Conservation (phyloP, 2,113 vertebrate species). For the Numida meleagris region DNA sequence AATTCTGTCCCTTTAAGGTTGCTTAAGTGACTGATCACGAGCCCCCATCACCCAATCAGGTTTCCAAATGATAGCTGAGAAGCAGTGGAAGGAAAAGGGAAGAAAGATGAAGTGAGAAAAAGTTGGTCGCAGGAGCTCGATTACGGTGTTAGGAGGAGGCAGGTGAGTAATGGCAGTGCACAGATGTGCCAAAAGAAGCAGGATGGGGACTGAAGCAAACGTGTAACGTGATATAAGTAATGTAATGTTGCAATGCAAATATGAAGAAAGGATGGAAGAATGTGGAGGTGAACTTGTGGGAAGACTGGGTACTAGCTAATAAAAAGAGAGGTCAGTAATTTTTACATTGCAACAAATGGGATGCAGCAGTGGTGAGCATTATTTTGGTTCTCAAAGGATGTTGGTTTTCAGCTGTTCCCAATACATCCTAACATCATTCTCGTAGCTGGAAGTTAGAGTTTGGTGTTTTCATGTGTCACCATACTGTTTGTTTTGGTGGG, state of each 20-base stretch:
- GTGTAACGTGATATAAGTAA: not conserved
- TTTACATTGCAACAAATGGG: not conserved
- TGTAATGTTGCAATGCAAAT: not conserved
- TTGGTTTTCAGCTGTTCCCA: not conserved
- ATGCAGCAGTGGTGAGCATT: rapidly evolving
- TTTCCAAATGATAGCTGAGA: not conserved
- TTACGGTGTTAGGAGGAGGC: rapidly evolving
- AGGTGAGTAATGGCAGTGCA: not conserved
- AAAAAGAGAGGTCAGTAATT: not conserved
- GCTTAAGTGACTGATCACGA: not conserved
- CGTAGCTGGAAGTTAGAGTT: not conserved
- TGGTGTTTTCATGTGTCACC: not conserved
- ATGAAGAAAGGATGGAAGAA: not conserved
- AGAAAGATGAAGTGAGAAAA: not conserved
- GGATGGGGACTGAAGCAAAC: not conserved
- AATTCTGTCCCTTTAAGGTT: conserved; percentile 30
- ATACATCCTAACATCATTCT: not conserved
- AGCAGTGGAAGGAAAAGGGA: not conserved
- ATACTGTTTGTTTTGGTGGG: not conserved
- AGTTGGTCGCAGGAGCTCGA: not conserved
- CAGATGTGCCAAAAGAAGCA: not conserved
- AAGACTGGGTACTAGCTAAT: not conserved
- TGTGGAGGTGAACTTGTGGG: not conserved
- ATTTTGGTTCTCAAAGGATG: not conserved
- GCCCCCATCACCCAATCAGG: rapidly evolving